phyloP scores from a whole-genome alignment of 2,888 invertebrate genomes.

The Tetragonisca angustula region DNA sequence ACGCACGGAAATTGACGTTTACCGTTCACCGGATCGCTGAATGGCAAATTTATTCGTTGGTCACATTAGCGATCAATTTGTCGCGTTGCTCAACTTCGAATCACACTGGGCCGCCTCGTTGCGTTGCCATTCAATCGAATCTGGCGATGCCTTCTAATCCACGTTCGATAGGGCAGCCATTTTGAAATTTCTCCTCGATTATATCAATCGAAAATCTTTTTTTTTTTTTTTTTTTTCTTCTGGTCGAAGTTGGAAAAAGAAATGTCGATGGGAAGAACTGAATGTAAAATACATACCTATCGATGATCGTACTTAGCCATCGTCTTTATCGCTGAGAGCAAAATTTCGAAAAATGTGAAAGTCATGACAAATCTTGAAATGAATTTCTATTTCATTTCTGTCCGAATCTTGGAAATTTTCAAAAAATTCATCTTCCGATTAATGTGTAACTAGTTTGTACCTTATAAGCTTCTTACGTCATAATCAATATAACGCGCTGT shows the following conservation, averaged over 20 bases:
- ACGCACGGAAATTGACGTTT: conserved; percentile 61
- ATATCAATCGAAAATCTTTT: not conserved
- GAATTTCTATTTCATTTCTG: not conserved
- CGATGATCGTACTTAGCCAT: no score
- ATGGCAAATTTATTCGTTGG: conserved; percentile 51
- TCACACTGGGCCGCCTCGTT: conserved; percentile 12
- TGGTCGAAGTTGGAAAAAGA: no score
- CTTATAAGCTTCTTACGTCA: no score
- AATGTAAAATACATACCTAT: no score
- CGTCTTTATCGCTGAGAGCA: no score
- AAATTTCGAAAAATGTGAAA: no score
- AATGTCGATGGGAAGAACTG: no score
- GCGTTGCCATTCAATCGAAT: not conserved
- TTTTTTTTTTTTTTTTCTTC: no score
- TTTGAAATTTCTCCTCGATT: not conserved
- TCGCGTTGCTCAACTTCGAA: conserved; percentile 37
- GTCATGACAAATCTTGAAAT: not conserved
- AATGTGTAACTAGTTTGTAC: not conserved
- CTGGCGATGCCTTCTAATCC: conserved; percentile 38
- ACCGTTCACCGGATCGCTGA: conserved; percentile 31
- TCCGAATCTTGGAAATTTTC: not conserved
- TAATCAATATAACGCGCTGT: no score
- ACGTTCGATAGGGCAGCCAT: conserved; percentile 39
- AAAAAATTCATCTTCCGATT: not conserved
- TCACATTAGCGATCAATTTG: conserved; percentile 52